These are phyloP conservation scores for Ptychochromis oligacanthus DNA, from an alignment of 2,113 vertebrate genomes.

Conservation along the genomic window DNA sequence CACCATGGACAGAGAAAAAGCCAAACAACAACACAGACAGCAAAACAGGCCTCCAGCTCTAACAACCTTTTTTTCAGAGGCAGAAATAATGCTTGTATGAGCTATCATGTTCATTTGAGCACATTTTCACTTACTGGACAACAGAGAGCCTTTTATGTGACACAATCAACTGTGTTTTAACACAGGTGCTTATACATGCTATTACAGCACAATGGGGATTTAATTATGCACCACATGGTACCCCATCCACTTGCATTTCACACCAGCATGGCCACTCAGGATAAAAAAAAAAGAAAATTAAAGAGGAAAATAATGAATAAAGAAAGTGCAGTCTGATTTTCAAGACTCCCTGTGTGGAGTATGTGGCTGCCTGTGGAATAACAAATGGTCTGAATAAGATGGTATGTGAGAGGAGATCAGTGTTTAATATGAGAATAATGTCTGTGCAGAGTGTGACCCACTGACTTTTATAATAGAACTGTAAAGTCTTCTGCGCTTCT, in stretches of 20 bases:
- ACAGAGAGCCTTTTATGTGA: constrained; percentile 10
- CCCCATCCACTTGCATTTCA: constrained; percentile 12
- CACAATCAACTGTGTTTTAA: not conserved
- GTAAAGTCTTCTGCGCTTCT: constrained; percentile 55
- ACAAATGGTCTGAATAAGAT: constrained; percentile 30
- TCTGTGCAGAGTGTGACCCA: constrained; percentile 56
- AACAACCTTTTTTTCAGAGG: not conserved
- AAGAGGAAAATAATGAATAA: constrained; percentile 11
- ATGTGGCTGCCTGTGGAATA: constrained; percentile 44
- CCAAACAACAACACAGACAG: not conserved
- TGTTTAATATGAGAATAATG: constrained; percentile 69
- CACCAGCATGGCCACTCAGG: constrained; percentile 23
- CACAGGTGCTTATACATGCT: constrained; percentile 13
- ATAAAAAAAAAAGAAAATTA: constrained; percentile 24
- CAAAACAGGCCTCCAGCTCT: constrained; percentile 10
- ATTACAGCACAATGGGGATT: constrained; percentile 23
- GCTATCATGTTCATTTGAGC: not conserved
- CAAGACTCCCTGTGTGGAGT: constrained; percentile 16
- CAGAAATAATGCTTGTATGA: constrained; percentile 11
- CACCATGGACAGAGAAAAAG: constrained; percentile 9
- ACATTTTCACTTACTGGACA: constrained; percentile 6
- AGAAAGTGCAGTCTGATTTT: constrained; percentile 21
- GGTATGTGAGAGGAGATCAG: constrained; percentile 25
- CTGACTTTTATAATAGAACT: constrained; percentile 68
- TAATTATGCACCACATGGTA: constrained; percentile 24